Conservation (phyloP, 2,113 vertebrate species). For the Zapus hudsonius region DNA sequence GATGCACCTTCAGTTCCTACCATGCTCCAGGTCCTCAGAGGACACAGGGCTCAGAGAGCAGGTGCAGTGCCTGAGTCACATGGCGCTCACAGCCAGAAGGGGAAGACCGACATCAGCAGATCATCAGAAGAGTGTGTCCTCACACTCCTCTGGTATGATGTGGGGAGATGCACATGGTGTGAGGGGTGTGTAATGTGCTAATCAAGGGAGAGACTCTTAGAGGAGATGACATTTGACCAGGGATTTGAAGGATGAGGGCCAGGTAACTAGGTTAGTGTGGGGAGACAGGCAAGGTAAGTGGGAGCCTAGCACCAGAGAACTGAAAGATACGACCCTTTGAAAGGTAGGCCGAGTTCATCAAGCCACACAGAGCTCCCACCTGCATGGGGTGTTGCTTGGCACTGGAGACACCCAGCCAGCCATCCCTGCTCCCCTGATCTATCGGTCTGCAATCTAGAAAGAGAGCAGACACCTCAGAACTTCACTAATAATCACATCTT, state of each 20-base stretch:
- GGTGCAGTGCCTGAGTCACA: not conserved
- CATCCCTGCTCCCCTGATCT: not conserved
- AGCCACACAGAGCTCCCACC: not conserved
- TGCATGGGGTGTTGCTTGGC: not conserved
- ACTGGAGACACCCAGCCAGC: not conserved
- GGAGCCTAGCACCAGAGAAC: not conserved
- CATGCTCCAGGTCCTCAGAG: not conserved
- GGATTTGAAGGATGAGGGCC: not conserved
- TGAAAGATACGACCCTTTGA: not conserved
- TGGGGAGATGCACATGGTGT: not conserved
- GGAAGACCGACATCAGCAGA: not conserved
- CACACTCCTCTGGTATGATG: fast-evolving
- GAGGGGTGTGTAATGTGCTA: not conserved
- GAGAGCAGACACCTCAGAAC: not conserved
- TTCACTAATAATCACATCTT: not conserved
- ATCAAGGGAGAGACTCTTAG: not conserved
- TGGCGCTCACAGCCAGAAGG: not conserved
- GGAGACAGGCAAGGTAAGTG: not conserved
- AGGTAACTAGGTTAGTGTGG: not conserved
- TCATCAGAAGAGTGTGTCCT: not conserved
- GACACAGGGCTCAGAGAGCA: not conserved
- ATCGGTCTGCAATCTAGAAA: not conserved
- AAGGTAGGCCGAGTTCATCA: fast-evolving
- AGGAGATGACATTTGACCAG: not conserved
- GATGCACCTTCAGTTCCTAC: not conserved